Evolutionary conservation across 37 sponge, comb jelly and placozoan species (phyloP), one percentile per base, ranked within the genome.

Genomic region (Agelas oroides): DNA sequence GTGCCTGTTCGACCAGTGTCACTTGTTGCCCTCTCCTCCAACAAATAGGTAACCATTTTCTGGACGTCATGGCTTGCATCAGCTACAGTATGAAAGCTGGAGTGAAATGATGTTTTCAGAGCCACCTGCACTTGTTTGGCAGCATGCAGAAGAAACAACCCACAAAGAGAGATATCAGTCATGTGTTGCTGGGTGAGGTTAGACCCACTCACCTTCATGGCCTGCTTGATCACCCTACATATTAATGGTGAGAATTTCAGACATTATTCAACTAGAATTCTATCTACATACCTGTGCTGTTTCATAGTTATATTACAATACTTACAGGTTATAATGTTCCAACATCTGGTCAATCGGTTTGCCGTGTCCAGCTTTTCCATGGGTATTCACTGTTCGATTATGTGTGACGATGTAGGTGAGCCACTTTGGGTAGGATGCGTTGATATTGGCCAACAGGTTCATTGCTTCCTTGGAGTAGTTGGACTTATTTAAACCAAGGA

Each of bases 321-420:
- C 76, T 75, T 28, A 75, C 76, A 75, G 38, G 30, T 75, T 75
- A 16, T 75, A 75, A 46, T 75, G 76, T 15, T 75, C 76, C 5
- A 75, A 13, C 53, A 16, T 39, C 38, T 75, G 76, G 30, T 75
- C 76, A 38, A 41, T 52, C 5, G 76, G 76, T 15, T 75, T 75
- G 3, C 76, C 76, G 15, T 55, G 58, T 12, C 55, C 55, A 17
- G 25, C n/a, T 13, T 13, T n/a, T 5, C 76, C 76, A 14, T 28
- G 46, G 5, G 58, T 75, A 28, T 75, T 75, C 5, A 75, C 76
- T 16, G 76, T 75, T 1, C 76, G 28, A 15, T 75, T 75, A 41
- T 75, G 30, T 5, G 55, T 75, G 5, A 56, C 58, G 21, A 75
- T 75, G 15, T 75, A 75, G 5, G 76, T 55, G 5, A 41, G 40